phyloP scores from a whole-genome alignment of 1,140 invertebrate genomes.

The Ceratina calcarata region DNA sequence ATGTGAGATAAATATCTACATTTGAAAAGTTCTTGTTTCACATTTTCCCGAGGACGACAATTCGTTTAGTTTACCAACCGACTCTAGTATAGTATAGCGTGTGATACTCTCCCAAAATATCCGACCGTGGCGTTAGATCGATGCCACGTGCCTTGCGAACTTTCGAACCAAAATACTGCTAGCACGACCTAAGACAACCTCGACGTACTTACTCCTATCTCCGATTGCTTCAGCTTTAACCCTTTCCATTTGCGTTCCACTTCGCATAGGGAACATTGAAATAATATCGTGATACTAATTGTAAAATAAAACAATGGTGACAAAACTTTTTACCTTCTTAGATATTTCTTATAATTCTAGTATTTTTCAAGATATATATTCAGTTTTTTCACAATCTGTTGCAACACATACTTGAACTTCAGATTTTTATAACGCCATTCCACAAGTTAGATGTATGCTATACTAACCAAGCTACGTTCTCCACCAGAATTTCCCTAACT shows the following conservation, averaged over 20 bases:
- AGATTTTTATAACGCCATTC: not conserved
- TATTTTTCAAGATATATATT: no score
- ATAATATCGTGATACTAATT: no score
- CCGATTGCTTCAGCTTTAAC: not conserved
- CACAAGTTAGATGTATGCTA: not conserved
- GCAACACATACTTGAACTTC: no score
- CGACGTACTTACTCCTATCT: constrained; percentile 21
- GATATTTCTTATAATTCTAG: no score
- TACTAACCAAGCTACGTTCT: not conserved
- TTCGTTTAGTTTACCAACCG: no score
- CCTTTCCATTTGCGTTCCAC: not conserved
- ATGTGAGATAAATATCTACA: no score
- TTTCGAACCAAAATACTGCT: constrained; percentile 46
- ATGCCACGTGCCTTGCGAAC: constrained; percentile 34
- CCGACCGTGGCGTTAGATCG: constrained; percentile 26
- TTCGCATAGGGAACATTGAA: not conserved
- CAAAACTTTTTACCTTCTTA: no score
- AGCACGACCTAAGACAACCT: constrained; percentile 56
- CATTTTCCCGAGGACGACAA: no score
- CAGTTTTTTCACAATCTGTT: no score
- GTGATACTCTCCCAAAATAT: not conserved
- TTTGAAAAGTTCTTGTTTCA: no score
- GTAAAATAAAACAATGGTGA: no score
- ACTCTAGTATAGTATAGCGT: not conserved
- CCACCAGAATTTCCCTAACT: constrained; percentile 47